Evolutionary conservation across 2,113 vertebrate genomes (phyloP), one percentile per base, ranked within the genome.

Genomic region (Cacatua alba): DNA sequence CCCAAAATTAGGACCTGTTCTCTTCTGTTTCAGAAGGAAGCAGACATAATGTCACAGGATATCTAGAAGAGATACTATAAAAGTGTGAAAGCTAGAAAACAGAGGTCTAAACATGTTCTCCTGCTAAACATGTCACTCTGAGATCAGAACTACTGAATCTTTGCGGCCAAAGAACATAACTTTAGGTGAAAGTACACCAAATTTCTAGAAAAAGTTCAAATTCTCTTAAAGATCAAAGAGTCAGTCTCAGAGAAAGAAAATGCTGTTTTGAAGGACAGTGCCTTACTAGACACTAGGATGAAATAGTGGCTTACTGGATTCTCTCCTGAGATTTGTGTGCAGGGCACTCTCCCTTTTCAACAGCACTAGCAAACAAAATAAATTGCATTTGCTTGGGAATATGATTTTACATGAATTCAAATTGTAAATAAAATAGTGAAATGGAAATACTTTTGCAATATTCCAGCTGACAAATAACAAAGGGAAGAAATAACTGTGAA

Each of bases 111-210:
- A 49, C 8, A 29, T 2, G 16, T 17, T 26, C 33, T n/a, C 8
- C 55, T 59, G 55, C 7, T 46, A 44, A 11, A 41, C 10, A 33
- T 2, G 13, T 23, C 33, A 26, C 24, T 46, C 76, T 60, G 52
- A 71, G 80, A 69, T 7, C 46, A 59, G 31, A 70, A 29, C 19
- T 69, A 31, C 17, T 1, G 1, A 85, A 82, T 9, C 7, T 17
- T 63, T 44, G 5, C 1, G 1, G 51, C 6, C 31, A 41, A 86
- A 65, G 16, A 69, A 46, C 1, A 0, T 25, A 72, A 69, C 2
- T 37, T 77, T 9, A 52, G 52, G 48, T 46, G 7, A 60, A 84
- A 74, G 28, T 29, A 16, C 43, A 67, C 15, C 26, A 26, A 71
- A 70, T 19, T 43, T 69, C 12, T 44, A 77, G 13, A 60, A 60